Conservation (phyloP, 2,888 invertebrate genomes). For the Sabatieria punctata region DNA sequence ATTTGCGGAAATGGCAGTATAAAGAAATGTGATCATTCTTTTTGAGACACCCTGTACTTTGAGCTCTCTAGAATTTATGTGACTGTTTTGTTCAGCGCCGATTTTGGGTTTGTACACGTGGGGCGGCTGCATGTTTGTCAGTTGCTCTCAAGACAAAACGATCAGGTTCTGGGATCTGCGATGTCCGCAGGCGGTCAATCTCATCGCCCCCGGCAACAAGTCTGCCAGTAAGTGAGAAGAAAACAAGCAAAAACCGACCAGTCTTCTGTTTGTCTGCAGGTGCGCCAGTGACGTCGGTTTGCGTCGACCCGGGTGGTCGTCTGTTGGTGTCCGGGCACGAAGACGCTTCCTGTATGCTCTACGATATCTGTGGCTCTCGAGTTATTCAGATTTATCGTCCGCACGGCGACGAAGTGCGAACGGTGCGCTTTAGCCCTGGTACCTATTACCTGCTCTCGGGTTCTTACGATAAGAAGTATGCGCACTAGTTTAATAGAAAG, state of each 20-base stretch:
- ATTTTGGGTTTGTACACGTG: constrained; percentile 83
- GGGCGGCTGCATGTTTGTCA: constrained; percentile 93
- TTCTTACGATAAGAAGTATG: constrained; percentile 83
- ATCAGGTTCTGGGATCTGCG: constrained; percentile 96
- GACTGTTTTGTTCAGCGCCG: constrained; percentile 45
- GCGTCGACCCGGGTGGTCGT: constrained; percentile 88
- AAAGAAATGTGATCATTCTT: too few species aligned
- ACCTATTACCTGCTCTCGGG: constrained; percentile 90
- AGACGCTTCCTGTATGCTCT: constrained; percentile 74
- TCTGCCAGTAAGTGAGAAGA: constrained; percentile 36
- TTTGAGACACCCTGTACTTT: too few species aligned
- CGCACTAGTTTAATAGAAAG: too few species aligned
- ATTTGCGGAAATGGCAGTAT: too few species aligned
- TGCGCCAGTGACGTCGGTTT: constrained; percentile 68
- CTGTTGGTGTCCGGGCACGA: constrained; percentile 91
- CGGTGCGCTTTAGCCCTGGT: constrained; percentile 88
- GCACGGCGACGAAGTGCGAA: constrained; percentile 78
- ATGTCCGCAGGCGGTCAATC: constrained; percentile 76
- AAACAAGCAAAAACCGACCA: not conserved
- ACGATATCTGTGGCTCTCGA: constrained; percentile 79
- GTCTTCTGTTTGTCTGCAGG: constrained; percentile 22
- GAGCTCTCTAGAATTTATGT: not conserved
- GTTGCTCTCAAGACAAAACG: constrained; percentile 89
- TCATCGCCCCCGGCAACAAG: constrained; percentile 50
- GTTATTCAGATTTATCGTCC: constrained; percentile 65